phyloP scores from a whole-genome alignment of 2,888 invertebrate genomes.

The Seira musarum region DNA sequence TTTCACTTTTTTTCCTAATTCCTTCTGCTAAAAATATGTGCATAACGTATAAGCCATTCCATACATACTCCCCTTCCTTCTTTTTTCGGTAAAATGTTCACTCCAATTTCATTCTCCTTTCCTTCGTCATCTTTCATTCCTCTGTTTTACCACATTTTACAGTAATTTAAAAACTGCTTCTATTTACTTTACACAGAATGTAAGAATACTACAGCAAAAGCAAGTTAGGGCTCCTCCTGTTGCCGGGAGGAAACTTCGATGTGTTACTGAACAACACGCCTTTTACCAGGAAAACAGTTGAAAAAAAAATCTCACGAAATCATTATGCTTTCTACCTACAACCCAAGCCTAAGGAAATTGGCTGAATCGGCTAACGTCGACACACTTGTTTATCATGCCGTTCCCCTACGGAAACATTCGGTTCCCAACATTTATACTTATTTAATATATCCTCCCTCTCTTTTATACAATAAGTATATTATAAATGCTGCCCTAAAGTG shows the following conservation, averaged over 20 bases:
- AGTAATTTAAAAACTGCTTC: background rate
- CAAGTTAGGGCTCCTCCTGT: conserved; percentile 34
- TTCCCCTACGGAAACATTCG: conserved; percentile 25
- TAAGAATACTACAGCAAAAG: conserved; percentile 8
- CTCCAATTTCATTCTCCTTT: background rate
- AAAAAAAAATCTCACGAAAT: background rate
- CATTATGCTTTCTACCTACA: background rate
- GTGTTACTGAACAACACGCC: conserved; percentile 14
- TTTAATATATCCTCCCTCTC: too few relatives aligned
- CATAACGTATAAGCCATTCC: too few relatives aligned
- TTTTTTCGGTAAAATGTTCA: conserved; percentile 19
- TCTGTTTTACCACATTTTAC: background rate
- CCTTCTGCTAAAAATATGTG: too few relatives aligned
- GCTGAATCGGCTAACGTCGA: conserved; percentile 51
- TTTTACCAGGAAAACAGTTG: conserved; percentile 2
- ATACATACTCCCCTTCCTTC: background rate
- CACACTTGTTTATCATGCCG: conserved; percentile 36
- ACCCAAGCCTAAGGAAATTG: conserved; percentile 29
- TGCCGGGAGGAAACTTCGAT: conserved; percentile 46
- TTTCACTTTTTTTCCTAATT: conserved; percentile 18
- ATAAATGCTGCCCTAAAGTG: too few relatives aligned
- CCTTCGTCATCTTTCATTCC: background rate
- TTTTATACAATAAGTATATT: too few relatives aligned
- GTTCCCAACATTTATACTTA: background rate
- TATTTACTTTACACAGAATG: conserved; percentile 26